These are phyloP conservation scores for Diaprepes abbreviatus DNA, from an alignment of 2,888 invertebrate species.

Conservation along the genomic window DNA sequence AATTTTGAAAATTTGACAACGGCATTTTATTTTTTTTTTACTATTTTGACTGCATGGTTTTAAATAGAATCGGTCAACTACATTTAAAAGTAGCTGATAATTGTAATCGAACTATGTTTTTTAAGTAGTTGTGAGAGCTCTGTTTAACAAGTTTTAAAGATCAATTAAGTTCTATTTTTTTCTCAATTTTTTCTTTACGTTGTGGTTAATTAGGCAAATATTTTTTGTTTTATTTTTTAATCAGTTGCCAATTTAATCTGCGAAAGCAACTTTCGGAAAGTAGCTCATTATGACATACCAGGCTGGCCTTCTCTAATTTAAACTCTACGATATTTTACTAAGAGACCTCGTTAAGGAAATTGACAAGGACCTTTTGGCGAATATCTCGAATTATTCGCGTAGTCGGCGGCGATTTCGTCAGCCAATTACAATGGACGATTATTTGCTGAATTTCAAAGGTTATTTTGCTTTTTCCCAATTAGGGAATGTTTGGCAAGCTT, in stretches of 20 bases:
- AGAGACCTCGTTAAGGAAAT: conserved; percentile 39
- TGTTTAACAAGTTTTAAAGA: too few species aligned
- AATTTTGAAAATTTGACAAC: too few species aligned
- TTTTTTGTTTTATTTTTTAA: neutral
- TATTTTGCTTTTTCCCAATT: conserved; percentile 36
- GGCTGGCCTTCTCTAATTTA: conserved; percentile 14
- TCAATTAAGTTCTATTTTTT: too few species aligned
- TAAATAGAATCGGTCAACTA: too few species aligned
- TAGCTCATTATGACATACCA: conserved; percentile 40
- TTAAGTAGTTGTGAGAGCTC: too few species aligned
- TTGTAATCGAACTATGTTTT: too few species aligned
- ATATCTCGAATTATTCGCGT: conserved; percentile 56
- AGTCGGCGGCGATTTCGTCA: conserved; percentile 48
- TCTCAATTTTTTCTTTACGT: too few species aligned
- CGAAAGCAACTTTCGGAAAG: conserved; percentile 22
- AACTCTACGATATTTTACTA: conserved; percentile 40
- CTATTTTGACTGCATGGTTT: too few species aligned
- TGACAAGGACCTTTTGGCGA: conserved; percentile 45
- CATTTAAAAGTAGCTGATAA: too few species aligned
- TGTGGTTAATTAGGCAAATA: too few species aligned
- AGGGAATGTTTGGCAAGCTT: conserved; percentile 38
- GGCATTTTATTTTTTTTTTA: too few species aligned
- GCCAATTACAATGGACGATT: conserved; percentile 44
- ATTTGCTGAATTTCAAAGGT: conserved; percentile 32
- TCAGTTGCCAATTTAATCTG: neutral